Base-by-base conservation (phyloP, 2,113 vertebrate species). In the Oryzias javanicus region DNA sequence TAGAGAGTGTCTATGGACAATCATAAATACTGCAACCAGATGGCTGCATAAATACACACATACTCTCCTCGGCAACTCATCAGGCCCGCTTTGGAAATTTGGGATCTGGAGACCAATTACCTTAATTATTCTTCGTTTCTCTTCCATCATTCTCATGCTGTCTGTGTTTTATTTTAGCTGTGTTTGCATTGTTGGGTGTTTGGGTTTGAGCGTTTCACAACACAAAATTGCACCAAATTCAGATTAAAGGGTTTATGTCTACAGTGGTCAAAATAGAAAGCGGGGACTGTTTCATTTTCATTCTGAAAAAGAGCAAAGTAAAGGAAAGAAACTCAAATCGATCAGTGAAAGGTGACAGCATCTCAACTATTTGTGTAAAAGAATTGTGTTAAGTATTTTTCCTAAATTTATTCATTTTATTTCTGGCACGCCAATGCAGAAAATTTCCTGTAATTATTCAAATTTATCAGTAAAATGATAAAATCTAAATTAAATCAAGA, bases 81-180 rank as follows among this genome's bases (percentile, higher is more conserved):
- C 75, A 81, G 76, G 72, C 64, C 65, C 61, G 75, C 76, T 89
- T 89, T 82, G 77, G 70, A 89, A 80, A 81, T 90, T 86, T 89
- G 75, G 84, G 85, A 91, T 86, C 84, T 87, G 67, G 89, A 89
- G 88, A 90, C 88, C 85, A 92, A 90, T 92, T 91, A 90, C 81
- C 80, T 78, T 87, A 89, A 91, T 91, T 87, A 79, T 86, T 81
- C 85, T 86, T 56, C 67, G 62, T 80, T 85, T 83, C 74, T 79
- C 58, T 35, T 79, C 59, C 69, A 74, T 84, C 67, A 80, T 46
- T 70, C 49, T 61, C 55, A 80, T 78, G 65, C 83, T 88, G 79
- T 77, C 76, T 68, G 66, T 67, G 27, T 86, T 76, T 74, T 80
- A 74, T 86, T 91, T 86, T 83, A 83, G 85, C 82, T 75, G 64